Evolutionary conservation across 2,888 invertebrate species (phyloP).

Genomic region (Syrista parreyssii): DNA sequence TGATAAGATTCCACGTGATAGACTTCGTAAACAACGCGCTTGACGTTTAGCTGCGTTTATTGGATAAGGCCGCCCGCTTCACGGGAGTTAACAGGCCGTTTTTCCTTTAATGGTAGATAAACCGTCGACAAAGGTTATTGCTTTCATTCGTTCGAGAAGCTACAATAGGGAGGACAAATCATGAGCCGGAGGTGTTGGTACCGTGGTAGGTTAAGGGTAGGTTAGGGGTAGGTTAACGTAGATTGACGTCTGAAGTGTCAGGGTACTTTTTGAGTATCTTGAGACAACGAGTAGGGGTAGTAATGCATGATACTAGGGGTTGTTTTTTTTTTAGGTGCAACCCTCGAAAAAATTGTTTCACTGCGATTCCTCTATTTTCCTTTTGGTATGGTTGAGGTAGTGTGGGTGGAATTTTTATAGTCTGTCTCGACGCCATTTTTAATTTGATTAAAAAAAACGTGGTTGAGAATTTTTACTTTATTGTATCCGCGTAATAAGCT

Average conservation of each 20-base stretch:
- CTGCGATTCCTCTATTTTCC: no score
- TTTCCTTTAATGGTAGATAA: constrained; percentile 51
- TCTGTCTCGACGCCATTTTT: no score
- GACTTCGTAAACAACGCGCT: constrained; percentile 17
- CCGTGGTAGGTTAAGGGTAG: background rate
- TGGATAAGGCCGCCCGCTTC: constrained; percentile 30
- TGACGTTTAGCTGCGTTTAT: constrained; percentile 29
- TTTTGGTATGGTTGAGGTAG: no score
- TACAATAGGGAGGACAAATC: background rate
- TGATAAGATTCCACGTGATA: background rate
- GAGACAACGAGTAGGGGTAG: no score
- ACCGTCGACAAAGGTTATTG: constrained; percentile 29
- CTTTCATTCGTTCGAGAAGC: background rate
- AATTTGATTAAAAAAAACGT: no score
- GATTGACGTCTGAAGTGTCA: background rate
- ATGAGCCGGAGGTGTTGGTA: background rate
- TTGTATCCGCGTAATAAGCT: no score
- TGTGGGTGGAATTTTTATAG: no score
- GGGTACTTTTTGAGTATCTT: no score
- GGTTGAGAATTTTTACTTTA: no score
- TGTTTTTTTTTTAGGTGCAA: no score
- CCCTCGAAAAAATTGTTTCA: no score
- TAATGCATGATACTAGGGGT: no score
- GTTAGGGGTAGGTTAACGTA: background rate
- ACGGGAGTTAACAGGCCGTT: constrained; percentile 47